Base-by-base conservation (phyloP, 1,140 invertebrate genomes). In the Phenacoccus solenopsis region DNA sequence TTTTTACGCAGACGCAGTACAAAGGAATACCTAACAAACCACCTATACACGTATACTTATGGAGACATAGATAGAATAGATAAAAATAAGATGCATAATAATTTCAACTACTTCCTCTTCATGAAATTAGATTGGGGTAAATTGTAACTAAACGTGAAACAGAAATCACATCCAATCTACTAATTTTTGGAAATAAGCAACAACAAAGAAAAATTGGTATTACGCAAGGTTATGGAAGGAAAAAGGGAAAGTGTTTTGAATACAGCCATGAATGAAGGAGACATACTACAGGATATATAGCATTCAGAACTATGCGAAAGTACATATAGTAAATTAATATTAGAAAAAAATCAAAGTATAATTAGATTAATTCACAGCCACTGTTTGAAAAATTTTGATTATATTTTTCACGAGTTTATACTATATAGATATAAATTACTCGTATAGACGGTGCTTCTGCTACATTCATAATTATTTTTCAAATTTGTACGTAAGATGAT, bases 381-480 rank as follows among this genome's bases (percentile, higher is more conserved):
- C 38, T 49, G 38, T 49, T 49, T 49, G 38, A 49, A 49, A 49
- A 49, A 49, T 49, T 49, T 49, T 49, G 38, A 49, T 49, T 49
- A 16, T n/a, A 9, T 49, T 49, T 49, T 9, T 49, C 30, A 32
- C 5, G 30, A 32, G 30, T n/a, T n/a, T n/a, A n/a, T n/a, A n/a
- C n/a, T n/a, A n/a, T n/a, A 13, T 32, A 32, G 30, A 13, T 32
- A 32, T 32, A 32, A n/a, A 5, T 32, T 5, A 49, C 38, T 16
- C 38, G 20, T 49, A 16, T 49, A 9, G 20, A 49, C 38, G 38
- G 38, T 49, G 38, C 38, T 49, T n/a, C 38, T 49, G 13, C 20
- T 9, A n/a, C 4, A 49, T 16, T 3, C 16, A n/a, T 2, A 49
- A 9, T n/a, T n/a, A n/a, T n/a, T n/a, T 49, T 49, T 49, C n/a